Evolutionary conservation across 2,797 vertebrate species (phyloP), one percentile per base, ranked within the genome.

Genomic region (Pygocentrus nattereri): DNA sequence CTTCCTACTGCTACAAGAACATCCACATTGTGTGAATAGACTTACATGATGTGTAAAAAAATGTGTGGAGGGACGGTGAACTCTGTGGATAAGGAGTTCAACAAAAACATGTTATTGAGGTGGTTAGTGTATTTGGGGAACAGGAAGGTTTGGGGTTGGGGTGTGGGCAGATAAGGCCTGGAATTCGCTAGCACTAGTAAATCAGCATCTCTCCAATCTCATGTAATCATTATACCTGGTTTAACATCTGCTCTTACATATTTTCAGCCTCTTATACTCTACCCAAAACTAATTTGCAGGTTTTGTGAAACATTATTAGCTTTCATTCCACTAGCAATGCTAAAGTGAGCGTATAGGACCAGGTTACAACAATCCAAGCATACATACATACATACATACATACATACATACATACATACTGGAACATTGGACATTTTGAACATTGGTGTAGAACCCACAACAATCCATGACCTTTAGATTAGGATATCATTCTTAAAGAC

Each of bases 11-110:
- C 91, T 92, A 90, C 56, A 82, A 90, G 85, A 80, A 78, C 21
- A 85, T 81, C 56, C 38, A 85, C 47, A 61, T 54, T 31, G 79
- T 82, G 86, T 85, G 83, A 65, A 64, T 83, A 82, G 62, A 94
- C 94, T 94, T 94, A 94, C 94, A 91, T 91, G 87, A 91, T 85
- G 84, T 84, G 80, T 89, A 86, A 88, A 91, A 93, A 93, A 90
- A 41, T 31, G 87, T 85, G 27, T 76, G 85, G 25, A 52, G 79
- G 83, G 25, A 87, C 58, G 49, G n/a, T 52, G 90, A 92, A 81
- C 62, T 86, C 94, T 95, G 94, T 49, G 88, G 85, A 91, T 90
- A 75, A 82, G 80, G 90, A 90, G 84, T 83, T 93, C 84, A 93
- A 90, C 77, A 92, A 75, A 88, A 72, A 84, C 56, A 82, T 52